Conservation (phyloP, 1,140 invertebrate genomes). For the Acyrthosiphon pisum region DNA sequence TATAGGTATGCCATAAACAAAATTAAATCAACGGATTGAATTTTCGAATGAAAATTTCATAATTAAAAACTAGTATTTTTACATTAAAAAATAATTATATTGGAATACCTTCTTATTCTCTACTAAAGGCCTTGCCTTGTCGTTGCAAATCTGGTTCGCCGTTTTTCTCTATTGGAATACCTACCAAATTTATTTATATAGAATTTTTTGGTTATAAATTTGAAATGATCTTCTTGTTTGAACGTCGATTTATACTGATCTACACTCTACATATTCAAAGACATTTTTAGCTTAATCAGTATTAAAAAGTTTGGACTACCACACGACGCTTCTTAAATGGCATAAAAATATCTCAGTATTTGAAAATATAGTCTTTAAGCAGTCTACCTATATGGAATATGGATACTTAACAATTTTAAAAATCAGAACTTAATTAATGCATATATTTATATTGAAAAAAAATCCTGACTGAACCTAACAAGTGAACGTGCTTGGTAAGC, state of each 20-base stretch:
- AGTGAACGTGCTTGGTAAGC: neutral
- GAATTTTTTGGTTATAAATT: neutral
- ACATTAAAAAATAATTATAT: neutral
- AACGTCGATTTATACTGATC: neutral
- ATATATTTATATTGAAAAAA: neutral
- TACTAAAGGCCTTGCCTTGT: too few species aligned
- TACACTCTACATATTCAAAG: too few species aligned
- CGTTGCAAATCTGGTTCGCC: too few species aligned
- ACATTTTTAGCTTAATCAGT: neutral
- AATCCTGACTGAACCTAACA: too few species aligned
- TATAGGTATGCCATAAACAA: too few species aligned
- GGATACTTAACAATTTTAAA: neutral
- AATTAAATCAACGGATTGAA: too few species aligned
- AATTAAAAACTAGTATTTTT: too few species aligned
- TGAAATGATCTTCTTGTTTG: neutral
- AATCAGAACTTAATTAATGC: neutral
- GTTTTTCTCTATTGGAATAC: too few species aligned
- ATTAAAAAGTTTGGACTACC: neutral
- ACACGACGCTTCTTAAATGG: neutral
- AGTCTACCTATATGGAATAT: too few species aligned
- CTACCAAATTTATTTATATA: too few species aligned
- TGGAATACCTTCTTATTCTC: too few species aligned
- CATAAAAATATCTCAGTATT: neutral
- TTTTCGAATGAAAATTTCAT: too few species aligned
- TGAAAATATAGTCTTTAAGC: neutral